These are phyloP conservation scores for Acipenser oxyrinchus DNA, from an alignment of 2,797 vertebrate genomes.

Conservation along the genomic window DNA sequence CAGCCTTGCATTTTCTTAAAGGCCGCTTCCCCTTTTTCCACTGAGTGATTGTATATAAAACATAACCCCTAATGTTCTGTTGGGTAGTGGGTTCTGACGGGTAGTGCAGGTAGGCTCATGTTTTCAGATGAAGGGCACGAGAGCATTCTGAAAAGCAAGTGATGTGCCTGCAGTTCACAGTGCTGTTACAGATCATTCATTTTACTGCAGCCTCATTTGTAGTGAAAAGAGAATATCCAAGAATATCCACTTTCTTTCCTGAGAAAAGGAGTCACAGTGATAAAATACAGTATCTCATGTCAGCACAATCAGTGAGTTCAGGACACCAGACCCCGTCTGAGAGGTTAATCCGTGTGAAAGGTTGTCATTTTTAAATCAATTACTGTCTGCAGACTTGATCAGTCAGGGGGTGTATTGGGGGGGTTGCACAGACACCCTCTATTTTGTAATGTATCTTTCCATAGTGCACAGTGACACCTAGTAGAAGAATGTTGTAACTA, in stretches of 20 bases:
- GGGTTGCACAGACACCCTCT: too few relatives aligned
- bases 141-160: constrained; percentile 25
- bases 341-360: constrained; percentile 20
- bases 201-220: constrained; percentile 50
- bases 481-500: too few relatives aligned
- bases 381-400: too few relatives aligned
- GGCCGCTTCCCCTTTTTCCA: too few relatives aligned
- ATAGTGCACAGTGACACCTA: too few relatives aligned
- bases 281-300: constrained; percentile 4
- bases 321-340: not conserved
- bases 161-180: constrained; percentile 41
- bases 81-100: constrained; percentile 27
- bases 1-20: too few relatives aligned
- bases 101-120: constrained; percentile 36
- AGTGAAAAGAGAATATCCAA: constrained; percentile 23
- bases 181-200: constrained; percentile 50
- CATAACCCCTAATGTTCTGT: constrained; percentile 4
- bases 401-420: too few relatives aligned
- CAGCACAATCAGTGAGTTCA: too few relatives aligned
- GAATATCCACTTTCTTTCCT: not conserved
- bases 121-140: constrained; percentile 47
- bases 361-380: constrained; percentile 1
- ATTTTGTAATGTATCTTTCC: too few relatives aligned
- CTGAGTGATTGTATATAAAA: not conserved
- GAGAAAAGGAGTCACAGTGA: constrained; percentile 5